Evolutionary conservation across 2,113 vertebrate species (phyloP), one percentile per base, ranked within the genome.

Genomic region (Oncorhynchus tshawytscha): DNA sequence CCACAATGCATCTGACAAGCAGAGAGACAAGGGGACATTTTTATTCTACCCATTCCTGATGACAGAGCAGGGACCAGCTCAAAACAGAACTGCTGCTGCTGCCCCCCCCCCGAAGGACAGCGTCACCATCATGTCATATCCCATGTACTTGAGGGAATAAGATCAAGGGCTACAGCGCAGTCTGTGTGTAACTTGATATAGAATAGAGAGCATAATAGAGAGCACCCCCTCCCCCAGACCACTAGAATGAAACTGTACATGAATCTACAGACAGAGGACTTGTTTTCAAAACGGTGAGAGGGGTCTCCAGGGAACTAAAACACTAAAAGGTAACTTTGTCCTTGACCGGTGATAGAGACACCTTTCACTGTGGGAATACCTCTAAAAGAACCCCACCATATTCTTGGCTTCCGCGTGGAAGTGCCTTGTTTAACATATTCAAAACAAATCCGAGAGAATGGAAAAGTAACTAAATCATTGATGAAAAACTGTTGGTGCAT

Each of bases 241-340:
- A 34, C 48, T 39, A 29, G 29, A 24, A 69, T 31, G n/a, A n/a
- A 59, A 59, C 27, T 18, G 5, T 24, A 74, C 64, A 20, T 76
- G 49, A 6, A 62, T 69, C 71, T 75, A 68, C 71, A 65, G 27
- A 51, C n/a, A 15, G 24, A 70, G 54, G 60, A 71, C 78, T 69
- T 22, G 39, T 57, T 24, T 67, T 51, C 69, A n/a, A 72, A 31
- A 16, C n/a, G 48, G 54, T 22, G 65, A 75, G n/a, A n/a, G 5
- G 4, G 62, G 64, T 24, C 72, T 59, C 39, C 64, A 34, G 67
- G 60, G 70, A 71, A 27, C 7, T 49, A 62, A 34, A 18, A 31
- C 11, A 16, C 34, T 29, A 25, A 48, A 24, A 48, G 73, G 24
- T 62, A 27, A 59, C 57, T 54, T 22, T 39, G n/a, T 66, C 74